These are phyloP conservation scores for Tachina grossa DNA, from an alignment of 2,888 invertebrate genomes.

Conservation along the genomic window DNA sequence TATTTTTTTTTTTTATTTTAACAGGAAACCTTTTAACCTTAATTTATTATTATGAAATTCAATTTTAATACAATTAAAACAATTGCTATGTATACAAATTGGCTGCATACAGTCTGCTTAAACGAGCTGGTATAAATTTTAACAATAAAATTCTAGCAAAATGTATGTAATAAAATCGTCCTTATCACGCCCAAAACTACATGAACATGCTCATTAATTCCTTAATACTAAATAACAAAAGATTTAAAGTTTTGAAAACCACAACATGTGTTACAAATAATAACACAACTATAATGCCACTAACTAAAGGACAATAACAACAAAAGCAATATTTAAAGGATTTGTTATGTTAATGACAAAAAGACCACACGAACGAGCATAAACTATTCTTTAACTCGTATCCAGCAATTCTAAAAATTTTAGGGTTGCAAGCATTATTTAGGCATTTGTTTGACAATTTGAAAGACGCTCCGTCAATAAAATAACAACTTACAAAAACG, in stretches of 20 bases:
- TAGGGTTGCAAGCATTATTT: neutral
- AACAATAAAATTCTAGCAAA: conserved; percentile 4
- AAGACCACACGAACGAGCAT: conserved; percentile 29
- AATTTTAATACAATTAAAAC: conserved; percentile 5
- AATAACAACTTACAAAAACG: too few species aligned
- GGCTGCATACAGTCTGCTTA: neutral
- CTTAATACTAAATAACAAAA: conserved; percentile 34
- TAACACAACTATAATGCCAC: conserved; percentile 37
- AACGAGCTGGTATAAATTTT: neutral
- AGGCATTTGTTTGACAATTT: too few species aligned
- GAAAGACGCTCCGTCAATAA: too few species aligned
- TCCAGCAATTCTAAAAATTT: neutral
- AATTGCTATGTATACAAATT: neutral
- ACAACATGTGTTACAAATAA: conserved; percentile 62
- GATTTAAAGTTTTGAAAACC: conserved; percentile 55
- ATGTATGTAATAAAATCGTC: conserved; percentile 21
- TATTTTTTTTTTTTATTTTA: too few species aligned
- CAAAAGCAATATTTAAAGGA: conserved; percentile 12
- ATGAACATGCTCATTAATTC: conserved; percentile 27
- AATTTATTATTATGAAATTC: neutral
- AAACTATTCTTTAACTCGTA: neutral
- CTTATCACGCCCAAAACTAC: conserved; percentile 3
- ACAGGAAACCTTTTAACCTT: too few species aligned
- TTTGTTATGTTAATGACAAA: conserved; percentile 58
- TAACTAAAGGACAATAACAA: conserved; percentile 19